These are phyloP conservation scores for Passer montanus DNA, from an alignment of 2,113 vertebrate species.

Conservation along the genomic window DNA sequence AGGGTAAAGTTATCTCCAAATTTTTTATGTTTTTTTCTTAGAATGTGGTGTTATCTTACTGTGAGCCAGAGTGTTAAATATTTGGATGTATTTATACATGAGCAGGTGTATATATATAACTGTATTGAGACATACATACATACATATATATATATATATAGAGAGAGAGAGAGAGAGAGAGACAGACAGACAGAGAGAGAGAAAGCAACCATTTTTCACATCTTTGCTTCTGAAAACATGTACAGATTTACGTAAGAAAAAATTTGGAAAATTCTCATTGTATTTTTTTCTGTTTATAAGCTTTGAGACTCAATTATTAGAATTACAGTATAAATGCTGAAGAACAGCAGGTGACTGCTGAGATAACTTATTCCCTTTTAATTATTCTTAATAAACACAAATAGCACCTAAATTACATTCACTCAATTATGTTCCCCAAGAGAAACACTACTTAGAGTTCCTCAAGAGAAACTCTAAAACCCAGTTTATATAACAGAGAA, in stretches of 20 bases:
- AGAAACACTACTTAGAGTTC: background rate
- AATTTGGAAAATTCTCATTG: background rate
- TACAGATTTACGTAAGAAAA: background rate
- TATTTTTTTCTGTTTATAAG: background rate
- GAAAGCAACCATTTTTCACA: background rate
- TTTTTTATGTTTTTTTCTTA: background rate
- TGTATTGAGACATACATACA: no score
- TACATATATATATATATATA: no score
- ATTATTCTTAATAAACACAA: slow-evolving; percentile 30
- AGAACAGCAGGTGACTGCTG: slow-evolving; percentile 3
- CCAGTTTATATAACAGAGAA: background rate
- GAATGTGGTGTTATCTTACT: background rate
- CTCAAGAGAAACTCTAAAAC: background rate
- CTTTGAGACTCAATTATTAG: background rate
- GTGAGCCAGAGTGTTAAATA: background rate
- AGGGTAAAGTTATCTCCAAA: background rate
- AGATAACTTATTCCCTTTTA: background rate
- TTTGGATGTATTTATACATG: background rate
- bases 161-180: no score
- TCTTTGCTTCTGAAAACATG: background rate
- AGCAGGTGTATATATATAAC: fast-evolving
- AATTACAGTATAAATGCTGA: background rate
- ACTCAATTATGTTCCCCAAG: background rate
- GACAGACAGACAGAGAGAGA: no score
- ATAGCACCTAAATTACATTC: background rate